These are phyloP conservation scores for Ataeniobius toweri DNA, from an alignment of 2,797 vertebrate species.

Conservation along the genomic window DNA sequence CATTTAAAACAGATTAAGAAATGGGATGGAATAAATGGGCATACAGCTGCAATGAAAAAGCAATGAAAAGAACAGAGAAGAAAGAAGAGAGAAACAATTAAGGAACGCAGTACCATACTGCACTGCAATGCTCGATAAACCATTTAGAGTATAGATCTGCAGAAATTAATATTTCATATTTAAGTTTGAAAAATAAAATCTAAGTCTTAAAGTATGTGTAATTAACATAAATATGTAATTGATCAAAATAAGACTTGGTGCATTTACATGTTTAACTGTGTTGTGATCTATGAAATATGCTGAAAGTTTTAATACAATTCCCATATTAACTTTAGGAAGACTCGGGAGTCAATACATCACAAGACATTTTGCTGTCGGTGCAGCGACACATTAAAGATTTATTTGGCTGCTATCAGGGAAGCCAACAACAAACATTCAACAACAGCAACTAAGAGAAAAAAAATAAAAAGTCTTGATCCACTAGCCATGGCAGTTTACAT, in stretches of 20 bases:
- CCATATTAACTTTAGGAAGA: background rate
- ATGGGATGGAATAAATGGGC: slow-evolving; percentile 29
- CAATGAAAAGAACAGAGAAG: slow-evolving; percentile 7
- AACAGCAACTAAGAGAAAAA: background rate
- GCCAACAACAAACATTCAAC: background rate
- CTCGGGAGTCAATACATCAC: background rate
- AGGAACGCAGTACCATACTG: slow-evolving; percentile 9
- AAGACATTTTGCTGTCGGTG: background rate
- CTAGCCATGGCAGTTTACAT: background rate
- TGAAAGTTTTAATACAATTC: background rate
- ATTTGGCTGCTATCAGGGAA: background rate
- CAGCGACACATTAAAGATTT: background rate
- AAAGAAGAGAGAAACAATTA: background rate
- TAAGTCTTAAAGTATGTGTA: background rate
- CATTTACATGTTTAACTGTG: background rate
- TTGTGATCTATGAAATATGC: background rate
- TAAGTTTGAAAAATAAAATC: background rate
- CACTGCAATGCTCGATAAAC: slow-evolving; percentile 5
- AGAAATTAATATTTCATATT: slow-evolving; percentile 6
- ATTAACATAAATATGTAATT: background rate
- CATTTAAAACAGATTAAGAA: slow-evolving; percentile 52
- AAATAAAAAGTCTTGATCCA: background rate
- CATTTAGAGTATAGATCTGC: background rate
- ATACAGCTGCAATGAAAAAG: slow-evolving; percentile 19
- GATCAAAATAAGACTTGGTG: background rate